phyloP scores from a whole-genome alignment of 2,797 vertebrate species.

The Chelmon rostratus region DNA sequence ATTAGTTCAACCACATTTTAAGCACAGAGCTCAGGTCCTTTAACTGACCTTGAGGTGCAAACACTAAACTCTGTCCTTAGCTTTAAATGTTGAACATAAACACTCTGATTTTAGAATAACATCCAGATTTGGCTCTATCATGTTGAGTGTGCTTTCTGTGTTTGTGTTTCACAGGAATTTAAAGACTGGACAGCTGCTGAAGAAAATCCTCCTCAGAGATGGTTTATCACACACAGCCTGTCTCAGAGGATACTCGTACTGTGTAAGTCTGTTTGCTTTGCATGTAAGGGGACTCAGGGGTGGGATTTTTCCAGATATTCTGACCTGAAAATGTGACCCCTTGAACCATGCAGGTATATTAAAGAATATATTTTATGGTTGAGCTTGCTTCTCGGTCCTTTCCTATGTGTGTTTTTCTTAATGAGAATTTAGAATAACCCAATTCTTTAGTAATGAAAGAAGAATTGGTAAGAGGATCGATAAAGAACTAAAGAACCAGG shows the following conservation, averaged over 20 bases:
- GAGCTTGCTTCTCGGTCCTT: too few species aligned
- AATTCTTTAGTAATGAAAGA: too few species aligned
- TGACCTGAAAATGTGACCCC: too few species aligned
- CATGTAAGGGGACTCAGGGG: neutral
- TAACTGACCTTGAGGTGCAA: neutral
- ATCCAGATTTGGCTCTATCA: neutral
- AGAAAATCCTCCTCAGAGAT: conserved; percentile 52
- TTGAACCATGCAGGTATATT: too few species aligned
- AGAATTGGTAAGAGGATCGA: too few species aligned
- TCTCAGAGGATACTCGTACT: conserved; percentile 71
- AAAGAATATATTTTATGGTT: too few species aligned
- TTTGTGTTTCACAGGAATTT: conserved; percentile 67
- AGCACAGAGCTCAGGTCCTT: too few species aligned
- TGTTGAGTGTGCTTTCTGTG: neutral
- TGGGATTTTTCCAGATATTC: too few species aligned
- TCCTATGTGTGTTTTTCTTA: too few species aligned
- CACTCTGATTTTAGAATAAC: neutral
- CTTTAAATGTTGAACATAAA: too few species aligned
- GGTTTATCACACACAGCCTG: conserved; percentile 65
- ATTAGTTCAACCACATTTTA: neutral
- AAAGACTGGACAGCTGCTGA: conserved; percentile 70
- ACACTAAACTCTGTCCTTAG: neutral
- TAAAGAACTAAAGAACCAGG: too few species aligned
- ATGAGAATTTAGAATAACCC: too few species aligned
- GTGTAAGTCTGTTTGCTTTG: conserved; percentile 50